These are phyloP conservation scores for Sesia bembeciformis DNA, from an alignment of 2,888 invertebrate species.

Conservation along the genomic window DNA sequence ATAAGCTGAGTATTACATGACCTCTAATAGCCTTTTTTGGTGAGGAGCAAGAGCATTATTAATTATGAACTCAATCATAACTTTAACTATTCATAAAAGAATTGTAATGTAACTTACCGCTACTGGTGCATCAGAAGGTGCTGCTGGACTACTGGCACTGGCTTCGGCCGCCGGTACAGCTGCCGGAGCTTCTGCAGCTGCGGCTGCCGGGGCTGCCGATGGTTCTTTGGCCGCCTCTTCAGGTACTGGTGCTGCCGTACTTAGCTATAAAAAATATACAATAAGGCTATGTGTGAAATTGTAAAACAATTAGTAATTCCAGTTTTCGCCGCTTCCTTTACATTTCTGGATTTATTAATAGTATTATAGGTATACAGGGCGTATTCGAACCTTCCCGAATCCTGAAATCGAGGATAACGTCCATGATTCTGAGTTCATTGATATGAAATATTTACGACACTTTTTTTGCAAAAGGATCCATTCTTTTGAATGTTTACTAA, in stretches of 20 bases:
- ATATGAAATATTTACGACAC: no score
- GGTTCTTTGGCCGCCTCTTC: slow-evolving; percentile 37
- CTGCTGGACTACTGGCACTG: slow-evolving; percentile 5
- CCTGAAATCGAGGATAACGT: no score
- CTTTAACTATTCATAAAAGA: neutral
- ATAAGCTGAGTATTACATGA: no score
- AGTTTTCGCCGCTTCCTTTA: no score
- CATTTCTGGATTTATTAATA: neutral
- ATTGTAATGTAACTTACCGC: slow-evolving; percentile 12
- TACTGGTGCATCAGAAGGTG: slow-evolving; percentile 2
- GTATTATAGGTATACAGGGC: neutral
- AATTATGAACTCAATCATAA: no score
- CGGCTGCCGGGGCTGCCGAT: slow-evolving; percentile 1
- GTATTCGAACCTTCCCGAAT: no score
- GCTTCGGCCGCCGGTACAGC: slow-evolving; percentile 4
- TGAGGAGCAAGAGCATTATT: no score
- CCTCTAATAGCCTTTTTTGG: no score
- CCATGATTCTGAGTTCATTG: no score
- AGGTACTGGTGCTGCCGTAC: slow-evolving; percentile 31
- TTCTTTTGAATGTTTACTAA: no score
- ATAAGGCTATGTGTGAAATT: neutral
- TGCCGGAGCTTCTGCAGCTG: neutral
- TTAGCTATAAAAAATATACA: slow-evolving; percentile 18
- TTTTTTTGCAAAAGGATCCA: no score
- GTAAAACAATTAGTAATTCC: neutral